A percentile compares a stretch with the other conserved stretches of the same genome.
phyloP scores from a whole-genome alignment of 2,888 invertebrate genomes.

The Yponomeuta cagnagella region DNA sequence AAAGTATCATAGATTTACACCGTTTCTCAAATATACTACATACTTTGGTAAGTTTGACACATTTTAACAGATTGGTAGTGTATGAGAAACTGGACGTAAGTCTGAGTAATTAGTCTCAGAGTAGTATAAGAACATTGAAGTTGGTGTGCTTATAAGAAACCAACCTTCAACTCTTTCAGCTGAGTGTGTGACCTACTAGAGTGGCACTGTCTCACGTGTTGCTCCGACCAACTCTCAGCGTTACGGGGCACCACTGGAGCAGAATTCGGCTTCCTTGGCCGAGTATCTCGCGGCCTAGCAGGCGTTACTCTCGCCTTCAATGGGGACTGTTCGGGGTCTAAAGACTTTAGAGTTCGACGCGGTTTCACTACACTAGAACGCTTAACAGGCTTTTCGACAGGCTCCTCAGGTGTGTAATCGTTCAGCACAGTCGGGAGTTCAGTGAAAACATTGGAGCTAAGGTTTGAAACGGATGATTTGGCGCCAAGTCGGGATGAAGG shows the following conservation, averaged over 20 bases:
- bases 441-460: conserved; percentile 42
- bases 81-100: too few species aligned
- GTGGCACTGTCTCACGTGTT: conserved; percentile 42
- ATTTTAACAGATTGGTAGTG: too few species aligned
- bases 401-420: conserved; percentile 43
- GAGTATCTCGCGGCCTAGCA: conserved; percentile 15
- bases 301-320: neutral
- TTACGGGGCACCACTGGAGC: conserved; percentile 34
- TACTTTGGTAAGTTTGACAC: too few species aligned
- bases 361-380: conserved; percentile 50
- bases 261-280: conserved; percentile 34
- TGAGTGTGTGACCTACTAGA: conserved; percentile 52
- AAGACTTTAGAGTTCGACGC: conserved; percentile 51
- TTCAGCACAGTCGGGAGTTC: conserved; percentile 57
- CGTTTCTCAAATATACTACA: too few species aligned
- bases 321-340: conserved; percentile 35
- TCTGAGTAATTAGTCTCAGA: too few species aligned
- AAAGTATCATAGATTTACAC: too few species aligned
- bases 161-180: conserved; percentile 55
- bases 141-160: neutral
- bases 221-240: conserved; percentile 38
- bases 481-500: conserved; percentile 50
- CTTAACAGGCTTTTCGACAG: conserved; percentile 30
- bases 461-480: conserved; percentile 51
- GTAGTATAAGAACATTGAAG: neutral